A percentile compares a stretch with the other conserved stretches of the same genome.
Evolutionary conservation across 1,140 invertebrate species (phyloP).

Genomic region (Drosophila kepulauana): DNA sequence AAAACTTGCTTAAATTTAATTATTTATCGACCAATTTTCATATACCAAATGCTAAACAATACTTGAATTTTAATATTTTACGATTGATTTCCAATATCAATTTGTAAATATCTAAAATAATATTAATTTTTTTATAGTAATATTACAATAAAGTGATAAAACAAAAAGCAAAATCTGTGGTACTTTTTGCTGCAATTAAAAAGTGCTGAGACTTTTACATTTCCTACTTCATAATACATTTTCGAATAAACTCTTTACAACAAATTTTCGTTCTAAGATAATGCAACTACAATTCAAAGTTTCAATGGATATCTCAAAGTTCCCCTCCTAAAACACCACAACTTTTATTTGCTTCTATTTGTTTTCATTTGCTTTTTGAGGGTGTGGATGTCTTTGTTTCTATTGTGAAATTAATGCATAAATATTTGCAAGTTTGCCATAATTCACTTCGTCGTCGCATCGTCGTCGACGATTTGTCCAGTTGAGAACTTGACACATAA

Average conservation of each 20-base stretch:
- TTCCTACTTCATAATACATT: no score
- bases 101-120: no score
- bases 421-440: slow-evolving; percentile 41
- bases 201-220: no score
- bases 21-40: no score
- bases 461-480: slow-evolving; percentile 32
- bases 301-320: not conserved
- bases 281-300: not conserved
- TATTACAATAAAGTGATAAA: not conserved
- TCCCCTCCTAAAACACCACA: no score
- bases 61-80: no score
- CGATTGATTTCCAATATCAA: no score
- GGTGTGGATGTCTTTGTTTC: slow-evolving; percentile 16
- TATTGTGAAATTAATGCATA: slow-evolving; percentile 29
- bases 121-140: not conserved
- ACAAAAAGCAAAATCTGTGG: no score
- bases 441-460: slow-evolving; percentile 32
- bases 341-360: slow-evolving; percentile 1
- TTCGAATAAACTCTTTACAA: no score
- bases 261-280: not conserved
- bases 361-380: slow-evolving; percentile 28
- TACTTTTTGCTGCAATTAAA: no score
- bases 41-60: no score
- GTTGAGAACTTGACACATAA: slow-evolving; percentile 40
- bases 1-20: no score